Base-by-base conservation (phyloP, 2,113 vertebrate species). In the Donacobius atricapilla region DNA sequence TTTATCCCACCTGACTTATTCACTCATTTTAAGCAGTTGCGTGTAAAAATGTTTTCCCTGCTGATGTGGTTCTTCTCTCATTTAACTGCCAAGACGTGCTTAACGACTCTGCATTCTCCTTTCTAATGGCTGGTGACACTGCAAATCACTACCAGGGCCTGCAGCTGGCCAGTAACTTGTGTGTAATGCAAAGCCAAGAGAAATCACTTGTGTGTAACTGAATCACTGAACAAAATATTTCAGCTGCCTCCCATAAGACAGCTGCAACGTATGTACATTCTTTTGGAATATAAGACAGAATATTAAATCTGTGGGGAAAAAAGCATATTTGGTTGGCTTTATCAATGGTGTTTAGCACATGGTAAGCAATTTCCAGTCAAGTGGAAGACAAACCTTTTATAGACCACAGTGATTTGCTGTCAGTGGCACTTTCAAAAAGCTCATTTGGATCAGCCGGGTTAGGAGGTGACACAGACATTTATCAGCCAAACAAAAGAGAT, bases 221-320 rank as follows among this genome's bases (percentile, higher is more conserved):
- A 83, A 44, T 63, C 58, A 15, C 83, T 75, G 42, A 91, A 65
- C 35, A 69, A 57, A 95, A 40, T 47, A 56, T 51, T 65, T 93
- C 82, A 83, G 63, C 79, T 88, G 45, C 71, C 37, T 93, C 73
- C 77, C 54, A 90, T 70, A 90, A 91, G 68, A 70, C 86, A 93
- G 79, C 66, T 91, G 87, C 60, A 82, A 80, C 87, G 90, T 54
- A 87, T 6, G 9, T 39, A 40, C 1, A 1, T 45, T 54, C 45
- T 83, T 94, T 93, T 83, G 51, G 63, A 86, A 89, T n/a, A 57
- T 39, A 77, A 90, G 13, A 85, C 45, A 79, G 69, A 85, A 63
- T 35, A 91, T 58, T 68, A 73, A 83, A 50, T 83, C 47, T 14
- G 11, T 23, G 28, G n/a, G 4, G 0, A 6, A 33, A 54, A 73